These are phyloP conservation scores for Hartigia nigra DNA, from an alignment of 2,888 invertebrate species.

Conservation along the genomic window DNA sequence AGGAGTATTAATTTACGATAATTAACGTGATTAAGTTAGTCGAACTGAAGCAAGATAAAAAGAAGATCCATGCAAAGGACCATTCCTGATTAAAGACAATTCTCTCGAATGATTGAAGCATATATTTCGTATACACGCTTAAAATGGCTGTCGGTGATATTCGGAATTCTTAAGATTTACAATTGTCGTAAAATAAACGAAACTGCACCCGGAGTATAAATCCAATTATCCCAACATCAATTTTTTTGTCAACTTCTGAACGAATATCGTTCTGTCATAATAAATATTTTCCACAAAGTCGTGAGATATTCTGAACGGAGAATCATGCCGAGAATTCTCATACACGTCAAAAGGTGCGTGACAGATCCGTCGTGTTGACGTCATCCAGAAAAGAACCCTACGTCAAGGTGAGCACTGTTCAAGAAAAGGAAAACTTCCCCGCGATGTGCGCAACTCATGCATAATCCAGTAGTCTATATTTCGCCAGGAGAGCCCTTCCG, in stretches of 20 bases:
- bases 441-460: conserved; percentile 33
- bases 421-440: neutral
- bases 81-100: neutral
- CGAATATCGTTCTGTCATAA: neutral
- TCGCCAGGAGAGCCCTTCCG: conserved; percentile 24
- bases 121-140: neutral
- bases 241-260: neutral
- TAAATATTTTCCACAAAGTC: neutral
- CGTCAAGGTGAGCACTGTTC: neutral
- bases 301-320: neutral
- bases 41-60: neutral
- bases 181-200: neutral
- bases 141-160: neutral
- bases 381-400: neutral
- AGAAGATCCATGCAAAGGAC: neutral
- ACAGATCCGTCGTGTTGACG: neutral
- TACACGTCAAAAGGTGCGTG: neutral
- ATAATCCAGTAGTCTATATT: conserved; percentile 45
- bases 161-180: neutral
- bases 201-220: neutral
- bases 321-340: neutral
- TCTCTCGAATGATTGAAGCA: neutral
- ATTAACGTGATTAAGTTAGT: neutral
- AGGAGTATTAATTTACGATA: neutral
- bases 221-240: neutral